Conservation (phyloP, 2,113 vertebrate species). For the Heloderma charlesbogerti region DNA sequence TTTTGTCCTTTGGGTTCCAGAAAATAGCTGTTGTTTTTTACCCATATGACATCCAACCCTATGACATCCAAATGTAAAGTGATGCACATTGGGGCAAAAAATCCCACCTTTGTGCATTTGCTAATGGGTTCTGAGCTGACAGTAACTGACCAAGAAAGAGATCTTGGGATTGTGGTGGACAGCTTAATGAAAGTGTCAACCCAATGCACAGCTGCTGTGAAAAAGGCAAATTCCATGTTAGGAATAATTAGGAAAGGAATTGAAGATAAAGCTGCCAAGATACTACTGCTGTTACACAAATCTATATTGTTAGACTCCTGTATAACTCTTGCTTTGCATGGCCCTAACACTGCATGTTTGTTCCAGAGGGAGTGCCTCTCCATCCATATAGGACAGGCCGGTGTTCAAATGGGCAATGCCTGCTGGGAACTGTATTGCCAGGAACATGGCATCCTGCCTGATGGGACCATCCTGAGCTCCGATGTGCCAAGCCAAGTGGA, state of each 20-base stretch:
- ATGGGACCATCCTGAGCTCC: constrained; percentile 73
- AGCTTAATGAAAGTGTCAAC: too few species aligned
- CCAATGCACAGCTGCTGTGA: too few species aligned
- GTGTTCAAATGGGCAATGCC: constrained; percentile 85
- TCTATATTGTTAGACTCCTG: not conserved
- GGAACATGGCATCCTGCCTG: constrained; percentile 85
- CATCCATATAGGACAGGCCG: constrained; percentile 89
- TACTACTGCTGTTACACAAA: too few species aligned
- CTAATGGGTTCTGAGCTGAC: too few species aligned
- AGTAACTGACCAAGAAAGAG: too few species aligned
- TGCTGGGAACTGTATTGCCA: constrained; percentile 93
- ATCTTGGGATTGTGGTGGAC: too few species aligned
- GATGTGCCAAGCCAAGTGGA: constrained; percentile 27
- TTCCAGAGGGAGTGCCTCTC: constrained; percentile 89
- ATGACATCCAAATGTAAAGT: not conserved
- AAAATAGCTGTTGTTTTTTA: too few species aligned
- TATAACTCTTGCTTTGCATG: not conserved
- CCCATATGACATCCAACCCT: not conserved
- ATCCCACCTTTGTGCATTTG: not conserved
- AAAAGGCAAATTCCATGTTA: too few species aligned
- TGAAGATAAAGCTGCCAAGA: too few species aligned
- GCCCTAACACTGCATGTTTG: not conserved
- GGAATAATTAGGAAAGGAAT: too few species aligned
- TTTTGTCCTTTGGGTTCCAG: too few species aligned
- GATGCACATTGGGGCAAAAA: too few species aligned